Evolutionary conservation across 2,797 vertebrate species (phyloP).

Genomic region (Alosa sapidissima): DNA sequence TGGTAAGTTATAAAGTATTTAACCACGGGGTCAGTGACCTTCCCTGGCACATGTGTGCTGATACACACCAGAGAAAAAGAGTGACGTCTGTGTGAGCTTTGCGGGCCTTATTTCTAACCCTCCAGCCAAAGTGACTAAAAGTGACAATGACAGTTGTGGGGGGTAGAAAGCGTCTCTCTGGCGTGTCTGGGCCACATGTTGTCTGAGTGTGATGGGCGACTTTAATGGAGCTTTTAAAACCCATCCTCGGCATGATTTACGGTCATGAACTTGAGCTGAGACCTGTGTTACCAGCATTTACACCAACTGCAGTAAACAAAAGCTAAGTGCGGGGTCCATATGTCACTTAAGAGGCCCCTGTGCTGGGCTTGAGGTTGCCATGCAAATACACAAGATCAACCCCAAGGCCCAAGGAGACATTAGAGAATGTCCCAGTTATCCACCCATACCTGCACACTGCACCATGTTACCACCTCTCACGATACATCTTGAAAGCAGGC

Average conservation of each 20-base stretch:
- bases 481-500: not conserved
- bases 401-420: not conserved
- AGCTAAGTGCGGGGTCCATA: slow-evolving; percentile 42
- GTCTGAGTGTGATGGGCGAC: not conserved
- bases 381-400: not conserved
- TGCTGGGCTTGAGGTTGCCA: not conserved
- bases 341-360: slow-evolving; percentile 12
- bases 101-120: not conserved
- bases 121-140: not conserved
- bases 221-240: slow-evolving; percentile 9
- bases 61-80: not conserved
- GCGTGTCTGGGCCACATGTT: not conserved
- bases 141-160: slow-evolving; percentile 20
- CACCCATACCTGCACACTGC: not conserved
- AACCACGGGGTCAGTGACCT: not conserved
- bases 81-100: not conserved
- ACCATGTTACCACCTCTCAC: not conserved
- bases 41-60: not conserved
- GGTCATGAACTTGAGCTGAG: slow-evolving; percentile 41
- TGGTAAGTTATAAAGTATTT: slow-evolving; percentile 12
- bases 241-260: slow-evolving; percentile 48
- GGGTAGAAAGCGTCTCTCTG: not conserved
- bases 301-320: slow-evolving; percentile 46
- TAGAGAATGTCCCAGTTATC: not conserved
- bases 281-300: slow-evolving; percentile 40